phyloP scores from a whole-genome alignment of 1,140 invertebrate species.

The Sesamia nonagrioides region DNA sequence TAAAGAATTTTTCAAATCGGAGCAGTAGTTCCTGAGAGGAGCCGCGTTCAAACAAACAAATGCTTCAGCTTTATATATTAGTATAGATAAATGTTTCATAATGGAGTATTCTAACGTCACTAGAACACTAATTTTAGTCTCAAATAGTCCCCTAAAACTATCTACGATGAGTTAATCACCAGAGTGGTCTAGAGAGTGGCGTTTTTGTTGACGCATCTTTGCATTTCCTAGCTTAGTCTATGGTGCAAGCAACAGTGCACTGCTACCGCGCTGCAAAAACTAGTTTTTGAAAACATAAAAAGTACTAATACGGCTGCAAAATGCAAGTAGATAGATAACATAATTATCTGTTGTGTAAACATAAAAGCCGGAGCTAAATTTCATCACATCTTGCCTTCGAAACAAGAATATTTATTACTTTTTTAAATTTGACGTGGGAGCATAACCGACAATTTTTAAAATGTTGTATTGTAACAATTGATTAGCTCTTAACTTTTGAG shows the following conservation, averaged over 20 bases:
- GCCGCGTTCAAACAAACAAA: too few species aligned
- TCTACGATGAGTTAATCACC: too few species aligned
- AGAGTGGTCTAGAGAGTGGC: not conserved
- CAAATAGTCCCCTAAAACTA: too few species aligned
- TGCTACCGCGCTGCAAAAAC: conserved; percentile 61
- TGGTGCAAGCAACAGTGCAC: conserved; percentile 56
- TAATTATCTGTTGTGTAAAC: conserved; percentile 41
- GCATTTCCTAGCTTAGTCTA: conserved; percentile 53
- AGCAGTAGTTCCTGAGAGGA: too few species aligned
- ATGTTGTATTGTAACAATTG: not conserved
- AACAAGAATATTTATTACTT: conserved; percentile 5
- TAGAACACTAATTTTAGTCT: too few species aligned
- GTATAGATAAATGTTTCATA: too few species aligned
- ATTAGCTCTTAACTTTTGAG: not conserved
- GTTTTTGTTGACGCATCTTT: conserved; percentile 21
- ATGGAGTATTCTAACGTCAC: too few species aligned
- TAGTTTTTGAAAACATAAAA: conserved; percentile 56
- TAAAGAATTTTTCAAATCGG: too few species aligned
- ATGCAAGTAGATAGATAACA: conserved; percentile 42
- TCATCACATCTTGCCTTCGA: not conserved
- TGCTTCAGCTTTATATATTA: too few species aligned
- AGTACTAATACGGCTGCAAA: conserved; percentile 53
- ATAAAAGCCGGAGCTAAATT: conserved; percentile 1
- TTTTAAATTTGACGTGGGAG: not conserved
- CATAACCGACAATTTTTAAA: not conserved